Conservation (phyloP, 2,888 invertebrate species). For the Ommatoiulus sabulosus region DNA sequence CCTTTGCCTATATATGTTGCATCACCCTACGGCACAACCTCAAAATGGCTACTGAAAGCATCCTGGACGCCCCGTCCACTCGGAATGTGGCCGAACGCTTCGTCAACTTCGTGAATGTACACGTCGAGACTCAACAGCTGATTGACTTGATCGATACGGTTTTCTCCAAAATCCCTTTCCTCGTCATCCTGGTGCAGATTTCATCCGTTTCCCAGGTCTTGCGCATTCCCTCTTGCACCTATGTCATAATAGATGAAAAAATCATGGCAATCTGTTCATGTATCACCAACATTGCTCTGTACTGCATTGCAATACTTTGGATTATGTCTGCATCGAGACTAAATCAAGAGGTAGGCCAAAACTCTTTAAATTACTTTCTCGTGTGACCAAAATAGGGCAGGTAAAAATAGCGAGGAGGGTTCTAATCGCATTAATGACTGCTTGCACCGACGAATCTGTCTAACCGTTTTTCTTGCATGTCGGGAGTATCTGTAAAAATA, state of each 20-base stretch:
- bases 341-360: constrained; percentile 48
- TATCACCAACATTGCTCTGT: constrained; percentile 44
- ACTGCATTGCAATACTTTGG: constrained; percentile 30
- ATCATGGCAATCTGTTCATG: constrained; percentile 15
- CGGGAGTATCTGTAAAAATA: background rate
- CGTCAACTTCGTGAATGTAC: constrained; percentile 25
- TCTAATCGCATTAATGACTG: background rate
- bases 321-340: constrained; percentile 43
- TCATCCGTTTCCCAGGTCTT: constrained; percentile 40
- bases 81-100: constrained; percentile 1
- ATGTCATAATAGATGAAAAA: constrained; percentile 45
- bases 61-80: background rate
- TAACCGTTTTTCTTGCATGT: background rate
- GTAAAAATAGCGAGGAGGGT: background rate
- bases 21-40: constrained; percentile 21
- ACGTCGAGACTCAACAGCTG: constrained; percentile 20
- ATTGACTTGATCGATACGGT: constrained; percentile 47
- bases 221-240: constrained; percentile 49
- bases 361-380: background rate
- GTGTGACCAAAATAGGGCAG: background rate
- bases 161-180: constrained; percentile 50
- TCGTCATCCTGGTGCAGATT: constrained; percentile 47
- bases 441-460: background rate
- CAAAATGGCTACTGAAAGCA: background rate
- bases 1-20: constrained; percentile 48